A percentile compares a stretch with the other conserved stretches of the same genome.
Conservation (phyloP, 2,797 vertebrate genomes). For the Neoniphon sammara region DNA sequence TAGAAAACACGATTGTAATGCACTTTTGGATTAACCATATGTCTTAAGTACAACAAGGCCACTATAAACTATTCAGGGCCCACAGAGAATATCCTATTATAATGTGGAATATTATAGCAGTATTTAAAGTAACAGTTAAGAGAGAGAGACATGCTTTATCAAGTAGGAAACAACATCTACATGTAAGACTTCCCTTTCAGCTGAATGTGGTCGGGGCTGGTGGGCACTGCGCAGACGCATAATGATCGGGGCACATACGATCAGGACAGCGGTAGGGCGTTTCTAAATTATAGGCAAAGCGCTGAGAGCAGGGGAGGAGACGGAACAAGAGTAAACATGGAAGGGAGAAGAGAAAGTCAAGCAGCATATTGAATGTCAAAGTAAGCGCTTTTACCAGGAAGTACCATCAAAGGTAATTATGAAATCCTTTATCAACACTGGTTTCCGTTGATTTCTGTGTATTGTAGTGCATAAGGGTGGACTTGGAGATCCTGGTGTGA, state of each 20-base stretch:
- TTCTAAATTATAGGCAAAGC: conserved; percentile 23
- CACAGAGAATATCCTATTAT: too few species aligned
- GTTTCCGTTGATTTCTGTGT: background rate
- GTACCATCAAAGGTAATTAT: conserved; percentile 49
- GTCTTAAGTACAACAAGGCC: too few species aligned
- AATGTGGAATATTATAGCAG: too few species aligned
- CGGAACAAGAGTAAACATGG: conserved; percentile 50
- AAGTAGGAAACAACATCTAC: background rate
- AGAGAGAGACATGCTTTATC: background rate
- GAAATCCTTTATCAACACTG: background rate
- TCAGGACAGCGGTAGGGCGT: conserved; percentile 51
- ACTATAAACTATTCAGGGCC: too few species aligned
- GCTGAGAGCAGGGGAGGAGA: conserved; percentile 28
- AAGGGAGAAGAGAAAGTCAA: conserved; percentile 29
- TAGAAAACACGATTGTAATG: too few species aligned
- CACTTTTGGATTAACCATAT: too few species aligned
- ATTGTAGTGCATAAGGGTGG: background rate
- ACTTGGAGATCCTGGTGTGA: background rate
- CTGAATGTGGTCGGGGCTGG: too few species aligned
- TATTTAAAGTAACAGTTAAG: too few species aligned
- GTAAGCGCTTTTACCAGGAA: conserved; percentile 30
- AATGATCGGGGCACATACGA: background rate
- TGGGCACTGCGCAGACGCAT: conserved; percentile 52
- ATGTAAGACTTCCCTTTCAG: too few species aligned
- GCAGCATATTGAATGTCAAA: conserved; percentile 23